These are phyloP conservation scores for Leistus spinibarbis DNA, from an alignment of 2,888 invertebrate genomes.

Conservation along the genomic window DNA sequence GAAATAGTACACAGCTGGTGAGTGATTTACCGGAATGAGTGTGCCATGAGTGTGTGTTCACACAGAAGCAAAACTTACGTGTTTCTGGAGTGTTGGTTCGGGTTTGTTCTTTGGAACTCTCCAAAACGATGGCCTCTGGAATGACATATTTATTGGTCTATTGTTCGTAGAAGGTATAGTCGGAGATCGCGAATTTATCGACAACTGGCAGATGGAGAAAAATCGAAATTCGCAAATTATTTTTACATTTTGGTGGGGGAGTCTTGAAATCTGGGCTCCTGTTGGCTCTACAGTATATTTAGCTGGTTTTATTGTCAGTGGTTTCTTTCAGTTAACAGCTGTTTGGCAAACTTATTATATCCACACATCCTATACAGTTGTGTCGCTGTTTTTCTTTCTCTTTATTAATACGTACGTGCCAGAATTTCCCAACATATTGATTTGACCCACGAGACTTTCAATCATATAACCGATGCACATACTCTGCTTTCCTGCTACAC, in stretches of 20 bases:
- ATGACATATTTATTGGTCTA: constrained; percentile 58
- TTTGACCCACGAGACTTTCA: neutral
- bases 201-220: constrained; percentile 43
- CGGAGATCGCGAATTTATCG: constrained; percentile 44
- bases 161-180: constrained; percentile 45
- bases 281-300: constrained; percentile 52
- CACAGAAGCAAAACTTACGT: constrained; percentile 54
- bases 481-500: neutral
- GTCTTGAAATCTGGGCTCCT: constrained; percentile 49
- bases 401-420: constrained; percentile 29
- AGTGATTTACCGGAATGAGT: neutral
- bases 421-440: constrained; percentile 11
- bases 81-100: constrained; percentile 57
- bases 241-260: constrained; percentile 51
- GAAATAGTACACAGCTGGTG: neutral
- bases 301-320: constrained; percentile 51
- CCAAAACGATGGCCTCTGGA: constrained; percentile 70
- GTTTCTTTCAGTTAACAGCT: constrained; percentile 47
- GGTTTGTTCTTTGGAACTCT: constrained; percentile 59
- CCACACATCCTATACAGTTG: constrained; percentile 19
- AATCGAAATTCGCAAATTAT: constrained; percentile 43
- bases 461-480: neutral
- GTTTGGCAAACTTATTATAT: constrained; percentile 45
- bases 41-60: neutral
- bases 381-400: constrained; percentile 21